Evolutionary conservation across 2,797 vertebrate genomes (phyloP), one percentile per base, ranked within the genome.

Genomic region (Dendrocincla fuliginosa): DNA sequence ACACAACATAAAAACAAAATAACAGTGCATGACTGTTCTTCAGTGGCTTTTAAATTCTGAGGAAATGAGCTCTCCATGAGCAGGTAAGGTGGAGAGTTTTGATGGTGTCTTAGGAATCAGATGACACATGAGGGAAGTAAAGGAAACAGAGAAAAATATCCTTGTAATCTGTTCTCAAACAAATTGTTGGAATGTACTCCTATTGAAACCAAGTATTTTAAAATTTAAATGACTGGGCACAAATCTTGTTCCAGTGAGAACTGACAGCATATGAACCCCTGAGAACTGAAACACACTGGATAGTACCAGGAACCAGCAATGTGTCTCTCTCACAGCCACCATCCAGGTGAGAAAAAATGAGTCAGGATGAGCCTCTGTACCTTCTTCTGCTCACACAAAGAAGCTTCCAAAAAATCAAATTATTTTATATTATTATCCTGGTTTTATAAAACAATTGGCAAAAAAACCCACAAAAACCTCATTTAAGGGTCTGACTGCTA

Each of bases 11-110:
- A 89, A 89, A 84, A 83, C 63, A 85, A 93, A 92, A 80, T 33
- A 89, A 52, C 46, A 73, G 30, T 76, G 33, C 7, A 0, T 67
- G 69, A 76, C 55, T 84, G 56, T 35, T 83, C 65, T 87, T 85
- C 13, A 76, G 79, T 69, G 73, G 63, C 59, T 76, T 91, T 91
- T 88, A 95, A 94, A 95, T 76, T 69, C 35, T 88, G 63, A 74
- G 82, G 80, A 91, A 96, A 95, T 20, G 49, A 94, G 44, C 33
- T 63, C 56, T 93, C 50, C 23, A 1, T 35, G 47, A 88, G 77
- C 87, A 97, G 91, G 87, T 96, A 86, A 77, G 33, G 61, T 73
- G 33, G 32, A 41, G 56, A 55, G 35, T 6, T 89, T 90, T 90
- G 65, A 53, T 82, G 52, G 79, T 63, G 67, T 56, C 25, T 85